Evolutionary conservation across 2,888 invertebrate species (phyloP).

Genomic region (Lissocephala sabroskyi): DNA sequence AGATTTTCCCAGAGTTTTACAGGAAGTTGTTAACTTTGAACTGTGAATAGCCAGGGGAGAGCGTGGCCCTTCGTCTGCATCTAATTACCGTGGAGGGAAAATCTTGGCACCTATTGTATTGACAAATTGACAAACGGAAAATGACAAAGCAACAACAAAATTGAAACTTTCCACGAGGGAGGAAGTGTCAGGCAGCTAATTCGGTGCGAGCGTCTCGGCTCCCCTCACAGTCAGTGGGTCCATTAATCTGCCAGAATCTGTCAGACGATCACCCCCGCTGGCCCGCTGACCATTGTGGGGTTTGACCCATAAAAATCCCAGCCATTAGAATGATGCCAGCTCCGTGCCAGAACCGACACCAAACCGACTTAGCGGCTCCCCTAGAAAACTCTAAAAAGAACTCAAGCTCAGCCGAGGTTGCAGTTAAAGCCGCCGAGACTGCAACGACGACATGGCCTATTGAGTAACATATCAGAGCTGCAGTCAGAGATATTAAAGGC

Average conservation of each 20-base stretch:
- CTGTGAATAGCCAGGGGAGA: too few relatives aligned
- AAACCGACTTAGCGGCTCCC: too few relatives aligned
- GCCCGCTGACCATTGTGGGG: not conserved
- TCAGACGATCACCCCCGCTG: conserved; percentile 15
- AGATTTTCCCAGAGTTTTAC: too few relatives aligned
- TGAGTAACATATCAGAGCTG: conserved; percentile 45
- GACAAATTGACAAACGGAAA: conserved; percentile 44
- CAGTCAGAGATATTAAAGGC: conserved; percentile 28
- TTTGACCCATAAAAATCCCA: conserved; percentile 29
- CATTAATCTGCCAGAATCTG: conserved; percentile 43
- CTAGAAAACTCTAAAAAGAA: conserved; percentile 13
- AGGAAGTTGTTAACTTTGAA: too few relatives aligned
- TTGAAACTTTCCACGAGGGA: conserved; percentile 24
- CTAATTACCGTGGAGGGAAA: too few relatives aligned
- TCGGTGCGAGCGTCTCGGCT: not conserved
- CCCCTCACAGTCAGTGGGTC: conserved; percentile 23
- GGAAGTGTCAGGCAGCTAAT: not conserved
- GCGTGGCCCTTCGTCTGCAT: too few relatives aligned
- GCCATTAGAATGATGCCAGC: conserved; percentile 31
- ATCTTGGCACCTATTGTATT: too few relatives aligned
- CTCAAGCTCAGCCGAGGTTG: conserved; percentile 5
- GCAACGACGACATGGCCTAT: conserved; percentile 52
- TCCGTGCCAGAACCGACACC: conserved; percentile 1
- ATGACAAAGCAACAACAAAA: conserved; percentile 22
- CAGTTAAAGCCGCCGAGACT: conserved; percentile 53